Evolutionary conservation across 2,888 invertebrate genomes (phyloP).

Genomic region (Nineta flava): DNA sequence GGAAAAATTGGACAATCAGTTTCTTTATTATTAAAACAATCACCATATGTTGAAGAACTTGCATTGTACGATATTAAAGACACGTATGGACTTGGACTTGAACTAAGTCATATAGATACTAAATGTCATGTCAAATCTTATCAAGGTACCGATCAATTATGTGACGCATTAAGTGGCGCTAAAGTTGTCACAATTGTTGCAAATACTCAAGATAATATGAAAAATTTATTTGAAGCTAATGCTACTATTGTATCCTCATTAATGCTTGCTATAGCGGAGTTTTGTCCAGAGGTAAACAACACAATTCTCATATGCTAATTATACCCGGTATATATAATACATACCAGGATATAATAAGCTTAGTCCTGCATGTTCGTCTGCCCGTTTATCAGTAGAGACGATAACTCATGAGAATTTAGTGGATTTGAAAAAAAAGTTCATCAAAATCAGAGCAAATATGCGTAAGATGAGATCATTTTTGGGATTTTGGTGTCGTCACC

Average conservation of each 20-base stretch:
- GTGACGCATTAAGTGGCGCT: slow-evolving; percentile 18
- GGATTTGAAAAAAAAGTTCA: no score
- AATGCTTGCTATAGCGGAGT: slow-evolving; percentile 10
- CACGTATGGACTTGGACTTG: slow-evolving; percentile 24
- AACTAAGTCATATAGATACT: slow-evolving; percentile 30
- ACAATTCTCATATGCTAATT: no score
- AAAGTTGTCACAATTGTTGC: neutral
- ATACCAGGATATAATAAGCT: no score
- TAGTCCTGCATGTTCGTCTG: no score
- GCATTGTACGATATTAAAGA: slow-evolving; percentile 36
- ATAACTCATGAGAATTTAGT: no score
- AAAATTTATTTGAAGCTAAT: neutral
- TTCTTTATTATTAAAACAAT: slow-evolving; percentile 39
- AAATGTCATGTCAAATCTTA: slow-evolving; percentile 26
- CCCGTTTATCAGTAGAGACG: no score
- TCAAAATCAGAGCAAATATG: no score
- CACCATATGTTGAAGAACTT: slow-evolving; percentile 37
- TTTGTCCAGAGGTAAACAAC: slow-evolving; percentile 19
- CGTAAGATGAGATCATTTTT: no score
- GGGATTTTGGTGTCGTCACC: no score
- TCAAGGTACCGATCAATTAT: slow-evolving; percentile 19
- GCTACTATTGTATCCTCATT: neutral
- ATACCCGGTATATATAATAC: no score
- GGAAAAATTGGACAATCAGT: slow-evolving; percentile 37
- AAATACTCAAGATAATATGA: neutral